Base-by-base conservation (phyloP, 2,113 vertebrate genomes). In the Elaphurus davidianus region DNA sequence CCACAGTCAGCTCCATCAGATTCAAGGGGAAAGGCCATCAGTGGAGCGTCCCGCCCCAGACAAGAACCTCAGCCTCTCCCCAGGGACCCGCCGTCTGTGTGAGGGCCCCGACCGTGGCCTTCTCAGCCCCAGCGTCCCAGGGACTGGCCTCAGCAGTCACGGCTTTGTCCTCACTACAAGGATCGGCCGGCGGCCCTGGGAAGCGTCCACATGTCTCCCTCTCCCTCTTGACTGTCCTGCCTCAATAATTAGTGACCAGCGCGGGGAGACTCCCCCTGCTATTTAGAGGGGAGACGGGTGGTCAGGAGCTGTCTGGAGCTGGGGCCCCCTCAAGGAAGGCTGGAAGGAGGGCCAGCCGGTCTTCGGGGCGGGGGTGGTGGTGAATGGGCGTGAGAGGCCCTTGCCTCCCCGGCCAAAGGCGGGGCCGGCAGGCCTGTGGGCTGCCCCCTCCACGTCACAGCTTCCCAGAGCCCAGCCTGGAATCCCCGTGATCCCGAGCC, bases 401-500 rank as follows among this genome's bases (percentile, higher is more conserved):
- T 33, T 5, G 3, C 17, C 27, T 55, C 50, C 33, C 21, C 10
- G 54, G 52, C 12, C 33, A 25, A 23, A 14, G 15, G 78, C 5
- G 2, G 28, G 28, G 45, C 45, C 6, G 78, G 45, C 0, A n/a
- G 76, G 27, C 74, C 43, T 0, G 6, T 8, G 45, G 55, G 17
- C 55, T 59, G 14, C 43, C 25, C 2, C 15, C 16, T 21, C 28
- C 76, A 36, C 0, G 16, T 43, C 36, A 84, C 13, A 25, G 50
- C 91, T 84, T 7, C 40, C 36, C 11, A 54, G 8, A 33, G 91
- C 40, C 62, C 52, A 54, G 30, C 27, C 19, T 30, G 74, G 43
- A 40, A 19, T 6, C 27, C 47, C 0, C 23, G 2, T 30, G 27
- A 33, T 14, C 23, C 36, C 1, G 0, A 21, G 54, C 12, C 27